Conservation (phyloP, 2,113 vertebrate species). For the Spermophilus dauricus region DNA sequence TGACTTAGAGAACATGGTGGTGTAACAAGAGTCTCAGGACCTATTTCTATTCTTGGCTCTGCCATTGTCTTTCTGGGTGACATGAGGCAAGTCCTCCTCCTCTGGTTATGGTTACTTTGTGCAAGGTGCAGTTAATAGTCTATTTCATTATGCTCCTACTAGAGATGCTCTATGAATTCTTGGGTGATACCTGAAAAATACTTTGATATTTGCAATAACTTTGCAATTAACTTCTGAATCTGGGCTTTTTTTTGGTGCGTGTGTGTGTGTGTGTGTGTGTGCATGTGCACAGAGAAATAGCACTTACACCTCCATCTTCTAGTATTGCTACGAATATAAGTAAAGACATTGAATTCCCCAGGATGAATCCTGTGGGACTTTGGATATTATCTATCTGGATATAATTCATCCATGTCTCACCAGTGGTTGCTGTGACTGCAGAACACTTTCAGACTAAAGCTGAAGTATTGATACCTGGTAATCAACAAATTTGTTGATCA, state of each 20-base stretch:
- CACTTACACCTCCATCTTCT: neutral
- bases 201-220: neutral
- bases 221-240: conserved; percentile 38
- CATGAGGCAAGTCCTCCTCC: neutral
- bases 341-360: conserved; percentile 48
- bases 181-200: neutral
- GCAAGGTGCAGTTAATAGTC: neutral
- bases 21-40: neutral
- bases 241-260: neutral
- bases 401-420: neutral
- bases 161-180: neutral
- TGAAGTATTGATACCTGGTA: neutral
- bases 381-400: neutral
- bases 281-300: neutral
- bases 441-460: neutral
- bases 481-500: neutral
- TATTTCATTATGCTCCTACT: neutral
- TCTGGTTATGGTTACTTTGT: neutral
- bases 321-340: conserved; percentile 40
- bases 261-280: neutral
- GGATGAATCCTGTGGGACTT: conserved; percentile 17
- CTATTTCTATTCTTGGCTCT: conserved; percentile 39
- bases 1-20: neutral
- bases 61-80: conserved; percentile 20
- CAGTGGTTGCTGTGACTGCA: conserved; percentile 15